Evolutionary conservation across 1,140 invertebrate species (phyloP), one percentile per base, ranked within the genome.

Genomic region (Hormaphis cornu): DNA sequence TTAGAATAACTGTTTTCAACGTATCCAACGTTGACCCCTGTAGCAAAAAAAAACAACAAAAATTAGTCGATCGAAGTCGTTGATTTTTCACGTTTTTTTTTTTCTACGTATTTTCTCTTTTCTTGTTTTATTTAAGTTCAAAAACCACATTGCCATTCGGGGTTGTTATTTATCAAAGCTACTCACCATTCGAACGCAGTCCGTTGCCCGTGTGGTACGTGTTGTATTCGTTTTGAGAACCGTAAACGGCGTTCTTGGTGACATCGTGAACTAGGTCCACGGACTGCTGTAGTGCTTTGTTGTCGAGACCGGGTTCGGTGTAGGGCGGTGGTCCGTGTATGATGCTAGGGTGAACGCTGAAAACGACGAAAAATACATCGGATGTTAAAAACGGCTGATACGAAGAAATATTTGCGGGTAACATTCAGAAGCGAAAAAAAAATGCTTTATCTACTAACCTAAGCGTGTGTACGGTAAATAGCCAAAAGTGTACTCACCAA

Each of bases 1-100:
- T 93, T 93, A 46, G 89, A 90, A 79, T 93, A 93, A 77, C 89
- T 92, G 79, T 92, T 91, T 75, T 93, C 90, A 80, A 91, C 87
- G 80, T 91, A 92, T 56, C 87, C 88, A 85, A 91, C 91, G 78
- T 90, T 90, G 71, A 88, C 86, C 83, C 87, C 87, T 89, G 76
- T 54, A 70, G 73, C 72, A 35, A 53, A 50, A 33, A 42, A 61
- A 33, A n/a, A 30, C 33, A 18, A 59, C 37, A 10, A 30, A 6
- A 9, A 6, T 22, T 63, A n/a, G n/a, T n/a, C n/a, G n/a, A n/a
- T n/a, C n/a, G n/a, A n/a, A n/a, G n/a, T n/a, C n/a, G n/a, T n/a
- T n/a, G n/a, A n/a, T n/a, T n/a, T n/a, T n/a, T n/a, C n/a, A n/a
- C n/a, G n/a, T n/a, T n/a, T n/a, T n/a, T n/a, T n/a, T n/a, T n/a